phyloP scores from a whole-genome alignment of 2,888 invertebrate genomes.

The Spisula subtruncata region DNA sequence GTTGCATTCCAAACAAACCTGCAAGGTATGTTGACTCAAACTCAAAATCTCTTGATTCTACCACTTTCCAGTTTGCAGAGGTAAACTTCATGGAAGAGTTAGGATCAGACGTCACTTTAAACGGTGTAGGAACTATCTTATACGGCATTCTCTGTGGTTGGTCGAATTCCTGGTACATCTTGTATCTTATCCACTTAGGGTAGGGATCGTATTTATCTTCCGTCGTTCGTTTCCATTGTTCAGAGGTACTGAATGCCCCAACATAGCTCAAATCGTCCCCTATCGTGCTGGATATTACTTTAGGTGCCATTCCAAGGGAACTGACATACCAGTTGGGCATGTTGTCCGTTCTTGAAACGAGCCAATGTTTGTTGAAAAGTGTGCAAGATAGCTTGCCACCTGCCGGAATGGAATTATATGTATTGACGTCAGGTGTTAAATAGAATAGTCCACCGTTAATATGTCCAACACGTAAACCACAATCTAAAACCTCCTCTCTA shows the following conservation, averaged over 20 bases:
- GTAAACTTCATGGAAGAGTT: not conserved
- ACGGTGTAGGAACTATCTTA: conserved; percentile 64
- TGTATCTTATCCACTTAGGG: conserved; percentile 71
- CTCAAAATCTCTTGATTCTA: conserved; percentile 43
- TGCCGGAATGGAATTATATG: conserved; percentile 62
- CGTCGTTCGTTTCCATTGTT: conserved; percentile 78
- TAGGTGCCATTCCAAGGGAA: conserved; percentile 72
- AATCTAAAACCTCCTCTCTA: conserved; percentile 58
- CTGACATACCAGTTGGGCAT: conserved; percentile 80
- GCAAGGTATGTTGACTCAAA: conserved; percentile 55
- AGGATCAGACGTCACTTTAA: not conserved
- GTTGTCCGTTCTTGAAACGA: conserved; percentile 72
- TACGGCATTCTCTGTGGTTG: conserved; percentile 44
- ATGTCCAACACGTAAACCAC: conserved; percentile 73
- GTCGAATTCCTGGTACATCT: conserved; percentile 38
- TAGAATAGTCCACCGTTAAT: conserved; percentile 76
- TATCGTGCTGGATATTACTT: conserved; percentile 70
- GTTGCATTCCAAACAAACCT: conserved; percentile 37
- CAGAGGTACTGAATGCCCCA: conserved; percentile 67
- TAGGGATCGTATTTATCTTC: conserved; percentile 78
- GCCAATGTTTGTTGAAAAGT: conserved; percentile 66
- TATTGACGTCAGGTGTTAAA: conserved; percentile 65
- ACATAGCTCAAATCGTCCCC: conserved; percentile 75
- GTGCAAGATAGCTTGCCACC: conserved; percentile 51
- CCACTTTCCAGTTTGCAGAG: conserved; percentile 52